Conservation (phyloP, 1,140 invertebrate genomes). For the Bombus confusus region DNA sequence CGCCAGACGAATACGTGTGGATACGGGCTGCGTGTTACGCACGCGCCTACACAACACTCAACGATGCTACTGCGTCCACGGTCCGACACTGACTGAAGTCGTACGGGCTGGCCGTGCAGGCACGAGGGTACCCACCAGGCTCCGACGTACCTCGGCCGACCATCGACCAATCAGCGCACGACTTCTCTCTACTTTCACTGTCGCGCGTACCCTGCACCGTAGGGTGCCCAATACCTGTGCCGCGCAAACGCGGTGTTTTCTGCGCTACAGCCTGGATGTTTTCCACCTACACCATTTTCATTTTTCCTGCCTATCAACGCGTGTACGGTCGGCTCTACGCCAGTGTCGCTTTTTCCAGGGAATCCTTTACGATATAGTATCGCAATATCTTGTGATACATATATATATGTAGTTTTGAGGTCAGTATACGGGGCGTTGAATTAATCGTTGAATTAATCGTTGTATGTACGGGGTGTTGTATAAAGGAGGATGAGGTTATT, state of each 20-base stretch:
- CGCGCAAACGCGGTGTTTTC: conserved; percentile 16
- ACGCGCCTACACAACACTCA: neutral
- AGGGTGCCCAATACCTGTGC: conserved; percentile 46
- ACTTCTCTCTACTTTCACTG: conserved; percentile 73
- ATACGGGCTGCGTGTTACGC: neutral
- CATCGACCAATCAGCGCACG: conserved; percentile 35
- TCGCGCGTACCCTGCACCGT: conserved; percentile 68
- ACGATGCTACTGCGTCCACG: conserved; percentile 55
- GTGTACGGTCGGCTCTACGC: neutral
- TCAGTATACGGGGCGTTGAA: too few species aligned
- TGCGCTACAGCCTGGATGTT: neutral
- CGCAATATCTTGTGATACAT: neutral
- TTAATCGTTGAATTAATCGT: too few species aligned
- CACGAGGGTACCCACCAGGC: conserved; percentile 56
- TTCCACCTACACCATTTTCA: conserved; percentile 24
- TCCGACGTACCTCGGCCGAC: conserved; percentile 30
- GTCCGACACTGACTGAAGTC: conserved; percentile 72
- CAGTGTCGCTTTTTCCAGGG: too few species aligned
- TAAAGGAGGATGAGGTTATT: too few species aligned
- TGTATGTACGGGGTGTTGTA: too few species aligned
- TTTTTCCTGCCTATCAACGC: neutral
- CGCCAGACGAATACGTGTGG: neutral
- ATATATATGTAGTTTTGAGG: too few species aligned
- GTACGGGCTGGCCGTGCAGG: conserved; percentile 35
- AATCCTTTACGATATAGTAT: neutral